Percentiles rank a stretch among this genome's conserved stretches.
Evolutionary conservation across 53 echinoderm and acorn worm genomes (phyloP).

Genomic region (Luidia sarsii): DNA sequence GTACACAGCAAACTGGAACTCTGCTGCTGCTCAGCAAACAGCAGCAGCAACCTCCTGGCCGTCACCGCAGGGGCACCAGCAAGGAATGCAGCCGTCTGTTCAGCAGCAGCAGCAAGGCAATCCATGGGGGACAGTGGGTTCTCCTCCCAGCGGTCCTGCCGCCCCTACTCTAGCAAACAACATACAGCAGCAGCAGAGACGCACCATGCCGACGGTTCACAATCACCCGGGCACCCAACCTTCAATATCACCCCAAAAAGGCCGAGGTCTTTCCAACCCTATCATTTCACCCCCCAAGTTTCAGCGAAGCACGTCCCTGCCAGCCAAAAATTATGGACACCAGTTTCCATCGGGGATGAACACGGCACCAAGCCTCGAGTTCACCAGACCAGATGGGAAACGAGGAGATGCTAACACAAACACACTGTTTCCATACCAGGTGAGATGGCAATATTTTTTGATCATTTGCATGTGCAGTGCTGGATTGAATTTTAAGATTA

Average conservation of each 20-base stretch:
- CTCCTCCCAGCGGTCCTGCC: conserved; percentile 71
- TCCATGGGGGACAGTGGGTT: conserved; percentile 97
- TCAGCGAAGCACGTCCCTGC: conserved; percentile 94
- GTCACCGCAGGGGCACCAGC: conserved; percentile 67
- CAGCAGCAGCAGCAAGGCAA: conserved; percentile 69
- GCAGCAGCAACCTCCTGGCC: conserved; percentile 60
- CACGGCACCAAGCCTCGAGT: conserved; percentile 74
- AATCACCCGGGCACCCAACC: conserved; percentile 59
- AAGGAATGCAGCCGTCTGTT: conserved; percentile 63
- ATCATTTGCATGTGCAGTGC: too few relatives aligned
- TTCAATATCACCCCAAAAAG: conserved; percentile 88
- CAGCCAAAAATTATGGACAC: conserved; percentile 83
- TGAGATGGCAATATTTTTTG: too few relatives aligned
- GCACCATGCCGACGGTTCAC: conserved; percentile 93
- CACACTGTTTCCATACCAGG: conserved; percentile 93
- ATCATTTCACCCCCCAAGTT: conserved; percentile 99
- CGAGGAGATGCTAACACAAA: conserved; percentile 73
- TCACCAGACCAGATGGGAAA: conserved; percentile 66
- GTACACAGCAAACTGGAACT: conserved; percentile 79
- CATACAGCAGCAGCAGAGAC: conserved; percentile 69
- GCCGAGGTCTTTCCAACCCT: conserved; percentile 81
- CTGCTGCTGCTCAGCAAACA: conserved; percentile 63
- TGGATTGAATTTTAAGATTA: too few relatives aligned
- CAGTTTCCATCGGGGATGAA: conserved; percentile 68
- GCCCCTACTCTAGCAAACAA: conserved; percentile 76